These are phyloP conservation scores for Acleris holmiana DNA, from an alignment of 2,888 invertebrate genomes.

Conservation along the genomic window DNA sequence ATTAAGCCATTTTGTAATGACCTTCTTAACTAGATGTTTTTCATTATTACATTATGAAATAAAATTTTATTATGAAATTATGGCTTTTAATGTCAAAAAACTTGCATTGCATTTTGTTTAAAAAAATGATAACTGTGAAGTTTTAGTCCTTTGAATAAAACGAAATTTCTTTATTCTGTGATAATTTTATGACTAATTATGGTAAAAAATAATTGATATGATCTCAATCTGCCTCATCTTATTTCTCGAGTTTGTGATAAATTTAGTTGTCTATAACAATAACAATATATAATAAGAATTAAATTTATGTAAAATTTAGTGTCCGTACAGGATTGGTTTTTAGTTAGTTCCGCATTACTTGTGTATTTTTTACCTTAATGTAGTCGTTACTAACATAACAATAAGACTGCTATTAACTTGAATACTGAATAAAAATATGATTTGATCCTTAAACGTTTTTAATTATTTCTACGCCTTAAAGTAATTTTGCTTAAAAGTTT, in stretches of 20 bases:
- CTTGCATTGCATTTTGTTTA: too few species aligned
- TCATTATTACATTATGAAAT: too few species aligned
- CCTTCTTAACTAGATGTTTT: too few species aligned
- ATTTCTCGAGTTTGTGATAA: not conserved
- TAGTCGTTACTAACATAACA: conserved; percentile 57
- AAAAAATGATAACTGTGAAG: too few species aligned
- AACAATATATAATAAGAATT: not conserved
- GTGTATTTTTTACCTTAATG: conserved; percentile 31
- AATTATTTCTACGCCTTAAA: conserved; percentile 54
- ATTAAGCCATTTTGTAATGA: too few species aligned
- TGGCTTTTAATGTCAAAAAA: too few species aligned
- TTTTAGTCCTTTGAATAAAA: not conserved
- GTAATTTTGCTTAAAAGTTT: conserved; percentile 41
- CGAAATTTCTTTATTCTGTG: not conserved
- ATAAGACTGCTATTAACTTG: conserved; percentile 67
- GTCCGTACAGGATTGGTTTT: conserved; percentile 16
- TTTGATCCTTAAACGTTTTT: conserved; percentile 63
- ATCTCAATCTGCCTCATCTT: not conserved
- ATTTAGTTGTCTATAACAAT: not conserved
- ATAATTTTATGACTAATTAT: not conserved
- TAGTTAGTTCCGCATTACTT: conserved; percentile 26
- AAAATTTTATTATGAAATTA: too few species aligned
- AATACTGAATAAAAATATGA: conserved; percentile 71
- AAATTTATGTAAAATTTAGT: not conserved
- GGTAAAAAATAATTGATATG: too few species aligned